Evolutionary conservation across 2,113 vertebrate genomes (phyloP), one percentile per base, ranked within the genome.

Genomic region (Phrynocephalus versicolor): DNA sequence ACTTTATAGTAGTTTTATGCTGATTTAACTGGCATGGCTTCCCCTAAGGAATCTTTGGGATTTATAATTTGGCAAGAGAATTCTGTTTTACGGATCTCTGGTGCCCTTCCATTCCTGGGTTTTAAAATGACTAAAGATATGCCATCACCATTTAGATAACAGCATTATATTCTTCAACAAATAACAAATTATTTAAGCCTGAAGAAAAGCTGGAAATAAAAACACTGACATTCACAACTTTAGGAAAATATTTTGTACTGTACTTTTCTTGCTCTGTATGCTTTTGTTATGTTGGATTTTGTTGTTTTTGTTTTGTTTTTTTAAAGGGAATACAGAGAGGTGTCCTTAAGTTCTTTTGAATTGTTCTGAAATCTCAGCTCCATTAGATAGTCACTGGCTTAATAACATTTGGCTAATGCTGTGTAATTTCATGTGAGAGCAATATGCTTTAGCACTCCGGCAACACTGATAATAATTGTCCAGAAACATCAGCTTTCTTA

Each of bases 401-500:
- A 33, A 57, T 76, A 76, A 55, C 74, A 57, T 76, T 76, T 76
- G 74, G 74, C 39, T 76, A 57, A 57, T 78, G 76, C 55, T 58
- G 55, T 78, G 27, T 33, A 57, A 77, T 77, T 77, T 35, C 39
- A n/a, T 77, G n/a, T 33, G 30, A 77, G 73, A 76, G 23, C 33
- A 78, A 78, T 60, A 78, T 35, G 55, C n/a, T 78, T n/a, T 78
- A 78, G n/a, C 55, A 78, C 75, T 78, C 75, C n/a, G 35, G 27
- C n/a, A 55, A 78, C 55, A 78, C 19, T 33, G 41, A 74, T 74
- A 60, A 78, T 78, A 78, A 60, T 76, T 60, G 51, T 60, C 21
- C 33, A 78, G 19, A 78, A 60, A 60, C n/a, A 60, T 58, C 55
- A 35, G 33, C n/a, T 60, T 35, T 57, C 55, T 78, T 78, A 78